A percentile compares a stretch with the other conserved stretches of the same genome.
Conservation (phyloP, 2,888 invertebrate species). For the Macrosiphum euphorbiae region DNA sequence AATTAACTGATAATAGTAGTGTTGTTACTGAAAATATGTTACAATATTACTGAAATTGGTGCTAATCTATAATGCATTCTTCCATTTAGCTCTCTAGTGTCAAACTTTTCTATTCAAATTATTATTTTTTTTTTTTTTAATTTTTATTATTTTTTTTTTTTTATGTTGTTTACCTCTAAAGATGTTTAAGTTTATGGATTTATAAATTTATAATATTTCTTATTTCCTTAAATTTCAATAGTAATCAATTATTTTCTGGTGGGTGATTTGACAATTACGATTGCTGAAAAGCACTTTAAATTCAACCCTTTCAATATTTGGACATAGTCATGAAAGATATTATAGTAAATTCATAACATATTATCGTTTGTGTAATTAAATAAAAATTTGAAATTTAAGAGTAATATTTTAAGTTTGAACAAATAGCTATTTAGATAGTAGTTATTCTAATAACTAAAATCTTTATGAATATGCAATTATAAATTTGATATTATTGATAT, state of each 20-base stretch:
- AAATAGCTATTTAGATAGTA: conserved; percentile 47
- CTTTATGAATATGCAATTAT: conserved; percentile 24
- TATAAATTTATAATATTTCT: conserved; percentile 18
- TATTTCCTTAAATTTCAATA: conserved; percentile 5
- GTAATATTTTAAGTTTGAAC: conserved; percentile 43
- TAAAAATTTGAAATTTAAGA: neutral
- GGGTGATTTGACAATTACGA: neutral
- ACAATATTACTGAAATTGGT: conserved; percentile 45
- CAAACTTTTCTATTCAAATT: conserved; percentile 21
- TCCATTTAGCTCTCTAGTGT: conserved; percentile 50
- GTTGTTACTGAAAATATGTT: conserved; percentile 5
- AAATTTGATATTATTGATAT: conserved; percentile 12
- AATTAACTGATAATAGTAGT: conserved; percentile 24
- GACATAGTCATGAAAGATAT: neutral
- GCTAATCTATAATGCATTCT: conserved; percentile 53
- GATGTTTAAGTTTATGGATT: neutral
- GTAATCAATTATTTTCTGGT: neutral
- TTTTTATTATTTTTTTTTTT: conserved; percentile 39
- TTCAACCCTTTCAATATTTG: neutral
- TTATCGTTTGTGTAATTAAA: conserved; percentile 18
- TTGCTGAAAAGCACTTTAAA: neutral
- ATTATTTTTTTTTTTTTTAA: neutral
- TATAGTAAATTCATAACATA: neutral
- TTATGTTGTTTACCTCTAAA: conserved; percentile 9
- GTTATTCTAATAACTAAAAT: conserved; percentile 5